Conservation (phyloP, 2,113 vertebrate genomes). For the Psammodynastes pulverulentus region DNA sequence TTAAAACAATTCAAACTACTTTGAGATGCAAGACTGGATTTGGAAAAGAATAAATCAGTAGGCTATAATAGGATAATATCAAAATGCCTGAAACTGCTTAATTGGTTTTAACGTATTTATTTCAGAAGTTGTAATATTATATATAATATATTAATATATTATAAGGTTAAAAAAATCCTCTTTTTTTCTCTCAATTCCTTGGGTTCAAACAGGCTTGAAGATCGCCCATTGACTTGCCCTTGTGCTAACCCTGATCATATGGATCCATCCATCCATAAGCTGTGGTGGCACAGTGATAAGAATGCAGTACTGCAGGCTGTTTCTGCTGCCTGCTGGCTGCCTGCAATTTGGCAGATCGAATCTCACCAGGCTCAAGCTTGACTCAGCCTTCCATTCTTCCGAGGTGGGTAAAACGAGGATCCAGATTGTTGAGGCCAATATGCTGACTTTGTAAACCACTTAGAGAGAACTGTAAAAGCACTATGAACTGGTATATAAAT, state of each 20-base stretch:
- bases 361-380: too few relatives aligned
- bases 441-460: too few relatives aligned
- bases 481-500: too few relatives aligned
- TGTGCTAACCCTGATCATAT: neutral
- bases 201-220: neutral
- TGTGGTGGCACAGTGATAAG: too few relatives aligned
- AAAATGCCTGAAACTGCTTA: neutral
- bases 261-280: neutral
- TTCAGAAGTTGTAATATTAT: neutral
- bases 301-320: too few relatives aligned
- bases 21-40: neutral
- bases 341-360: too few relatives aligned
- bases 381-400: too few relatives aligned
- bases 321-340: too few relatives aligned
- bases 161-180: neutral
- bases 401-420: too few relatives aligned
- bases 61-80: neutral
- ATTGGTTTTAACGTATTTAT: neutral
- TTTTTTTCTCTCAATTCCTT: neutral
- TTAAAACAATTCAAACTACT: neutral
- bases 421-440: too few relatives aligned
- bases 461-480: too few relatives aligned
- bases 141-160: neutral
- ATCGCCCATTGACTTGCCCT: neutral
- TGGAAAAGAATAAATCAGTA: neutral